phyloP scores from a whole-genome alignment of 2,797 vertebrate genomes.

The Zalophus californianus region DNA sequence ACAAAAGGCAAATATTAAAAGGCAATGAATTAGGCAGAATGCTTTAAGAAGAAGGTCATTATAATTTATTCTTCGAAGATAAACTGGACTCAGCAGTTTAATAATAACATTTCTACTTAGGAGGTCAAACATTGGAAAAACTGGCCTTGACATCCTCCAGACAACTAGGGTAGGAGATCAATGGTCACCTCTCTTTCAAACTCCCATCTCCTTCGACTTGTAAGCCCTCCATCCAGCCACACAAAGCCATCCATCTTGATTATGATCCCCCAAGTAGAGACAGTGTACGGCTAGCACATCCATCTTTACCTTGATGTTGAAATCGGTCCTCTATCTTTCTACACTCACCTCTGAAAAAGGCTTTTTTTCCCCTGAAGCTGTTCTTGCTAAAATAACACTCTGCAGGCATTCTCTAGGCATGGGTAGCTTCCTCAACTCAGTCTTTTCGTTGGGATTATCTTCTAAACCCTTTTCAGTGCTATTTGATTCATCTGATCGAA shows the following conservation, averaged over 20 bases:
- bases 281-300: background rate
- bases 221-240: background rate
- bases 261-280: background rate
- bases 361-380: background rate
- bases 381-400: background rate
- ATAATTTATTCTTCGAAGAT: background rate
- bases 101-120: background rate
- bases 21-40: fast-evolving
- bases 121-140: background rate
- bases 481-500: slow-evolving; percentile 37
- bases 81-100: background rate
- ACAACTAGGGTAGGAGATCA: no score
- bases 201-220: background rate
- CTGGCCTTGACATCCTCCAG: background rate
- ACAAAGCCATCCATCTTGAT: background rate
- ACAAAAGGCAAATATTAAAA: slow-evolving; percentile 11
- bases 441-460: slow-evolving; percentile 24
- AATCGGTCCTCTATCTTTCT: background rate
- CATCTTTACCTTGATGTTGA: background rate
- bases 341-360: background rate
- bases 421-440: background rate
- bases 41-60: background rate
- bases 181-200: background rate
- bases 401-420: background rate
- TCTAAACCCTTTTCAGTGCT: background rate